Percentiles rank a stretch among this genome's conserved stretches.
These are phyloP conservation scores for Xenopus tropicalis DNA, from an alignment of 2,113 vertebrate species.

Conservation along the genomic window UCB_Xtro_10.0 CM004450.2:94503001-94503500, in stretches of 20 bases:
- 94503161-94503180: conserved; percentile 98
- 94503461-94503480: conserved; percentile 98
- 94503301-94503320: conserved; percentile 99
- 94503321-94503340: conserved; percentile 98
- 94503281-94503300: conserved; percentile 99
- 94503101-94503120: conserved; percentile 99
- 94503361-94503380: conserved; percentile 97
- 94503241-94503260: conserved; percentile 98
- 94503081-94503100: conserved; percentile 98
- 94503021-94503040: conserved; percentile 99
- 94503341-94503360: conserved; percentile 98
- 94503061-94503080: conserved; percentile 98
- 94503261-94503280: conserved; percentile 97
- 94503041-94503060: conserved; percentile 98
- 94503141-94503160: conserved; percentile 98
- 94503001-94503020: conserved; percentile 95
- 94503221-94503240: conserved; percentile 98
- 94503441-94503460: conserved; percentile 99
- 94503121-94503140: conserved; percentile 99
- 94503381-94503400: conserved; percentile 98
- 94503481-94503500: conserved; percentile 72
- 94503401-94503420: conserved; percentile 98
- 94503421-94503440: conserved; percentile 97
- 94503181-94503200: conserved; percentile 95
- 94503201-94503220: conserved; percentile 98